phyloP scores from a whole-genome alignment of 1,140 invertebrate species.

The Probaryconus sp. region DNA sequence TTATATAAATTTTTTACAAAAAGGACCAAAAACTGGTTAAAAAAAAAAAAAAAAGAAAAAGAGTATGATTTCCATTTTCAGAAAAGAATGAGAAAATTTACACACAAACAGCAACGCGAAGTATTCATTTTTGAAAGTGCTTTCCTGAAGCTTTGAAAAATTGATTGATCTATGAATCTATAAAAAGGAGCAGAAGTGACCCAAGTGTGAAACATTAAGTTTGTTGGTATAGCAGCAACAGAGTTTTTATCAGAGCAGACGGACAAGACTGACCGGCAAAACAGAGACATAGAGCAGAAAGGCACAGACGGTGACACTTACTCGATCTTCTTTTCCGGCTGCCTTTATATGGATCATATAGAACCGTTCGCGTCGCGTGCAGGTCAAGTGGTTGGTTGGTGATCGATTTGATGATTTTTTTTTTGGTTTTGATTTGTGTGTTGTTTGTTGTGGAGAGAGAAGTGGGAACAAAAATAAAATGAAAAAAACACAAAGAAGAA shows the following conservation, averaged over 20 bases:
- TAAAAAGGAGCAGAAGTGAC: constrained; percentile 38
- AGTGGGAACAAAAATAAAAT: constrained; percentile 47
- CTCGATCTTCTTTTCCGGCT: constrained; percentile 78
- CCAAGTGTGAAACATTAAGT: constrained; percentile 41
- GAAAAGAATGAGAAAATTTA: too few relatives aligned
- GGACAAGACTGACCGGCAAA: constrained; percentile 66
- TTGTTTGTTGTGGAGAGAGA: constrained; percentile 71
- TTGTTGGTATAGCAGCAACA: constrained; percentile 62
- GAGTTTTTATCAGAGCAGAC: constrained; percentile 64
- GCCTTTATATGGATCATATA: constrained; percentile 75
- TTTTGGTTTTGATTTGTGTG: constrained; percentile 69
- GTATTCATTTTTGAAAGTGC: too few relatives aligned
- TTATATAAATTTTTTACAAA: too few relatives aligned
- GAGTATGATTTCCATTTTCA: too few relatives aligned
- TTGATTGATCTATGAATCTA: neutral
- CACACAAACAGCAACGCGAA: too few relatives aligned
- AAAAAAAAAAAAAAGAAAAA: too few relatives aligned
- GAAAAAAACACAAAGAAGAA: constrained; percentile 64
- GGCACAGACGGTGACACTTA: constrained; percentile 69
- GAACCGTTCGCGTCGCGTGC: constrained; percentile 71
- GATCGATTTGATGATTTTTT: constrained; percentile 68
- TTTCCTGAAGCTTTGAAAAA: too few relatives aligned
- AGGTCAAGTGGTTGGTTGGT: constrained; percentile 72
- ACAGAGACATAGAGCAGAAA: constrained; percentile 61
- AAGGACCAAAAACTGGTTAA: too few relatives aligned